These are phyloP conservation scores for Drosophila bunnanda DNA, from an alignment of 2,888 invertebrate species.

Conservation along the genomic window DNA sequence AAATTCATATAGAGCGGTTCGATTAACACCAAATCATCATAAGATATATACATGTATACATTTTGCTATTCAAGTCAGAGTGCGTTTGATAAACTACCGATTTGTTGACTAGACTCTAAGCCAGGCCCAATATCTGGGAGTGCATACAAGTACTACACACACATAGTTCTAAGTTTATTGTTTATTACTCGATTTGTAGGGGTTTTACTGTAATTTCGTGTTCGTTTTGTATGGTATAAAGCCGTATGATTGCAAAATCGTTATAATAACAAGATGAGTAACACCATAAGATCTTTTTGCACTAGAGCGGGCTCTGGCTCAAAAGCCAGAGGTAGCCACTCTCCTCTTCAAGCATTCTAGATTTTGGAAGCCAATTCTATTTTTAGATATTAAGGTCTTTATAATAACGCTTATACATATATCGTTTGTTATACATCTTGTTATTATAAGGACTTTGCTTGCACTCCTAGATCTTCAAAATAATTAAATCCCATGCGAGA, in stretches of 20 bases:
- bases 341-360: not conserved
- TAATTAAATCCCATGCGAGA: slow-evolving; percentile 18
- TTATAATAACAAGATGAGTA: not conserved
- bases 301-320: not conserved
- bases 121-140: slow-evolving; percentile 28
- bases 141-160: slow-evolving; percentile 27
- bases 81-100: slow-evolving; percentile 61
- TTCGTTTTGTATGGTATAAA: slow-evolving; percentile 43
- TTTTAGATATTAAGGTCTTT: not conserved
- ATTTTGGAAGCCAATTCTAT: not conserved
- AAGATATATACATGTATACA: slow-evolving; percentile 25
- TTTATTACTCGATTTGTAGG: slow-evolving; percentile 74
- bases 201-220: slow-evolving; percentile 58
- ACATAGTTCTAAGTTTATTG: slow-evolving; percentile 65
- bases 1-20: slow-evolving; percentile 25
- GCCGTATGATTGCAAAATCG: slow-evolving; percentile 40
- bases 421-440: not conserved
- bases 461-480: slow-evolving; percentile 56
- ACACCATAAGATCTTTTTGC: not conserved
- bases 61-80: slow-evolving; percentile 49
- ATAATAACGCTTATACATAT: too few species aligned
- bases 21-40: slow-evolving; percentile 54
- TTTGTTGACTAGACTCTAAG: slow-evolving; percentile 73
- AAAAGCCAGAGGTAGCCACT: not conserved
- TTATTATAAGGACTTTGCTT: slow-evolving; percentile 5